A percentile compares a stretch with the other conserved stretches of the same genome.
Conservation (phyloP, 2,797 vertebrate genomes). For the Alectoris magna region DNA sequence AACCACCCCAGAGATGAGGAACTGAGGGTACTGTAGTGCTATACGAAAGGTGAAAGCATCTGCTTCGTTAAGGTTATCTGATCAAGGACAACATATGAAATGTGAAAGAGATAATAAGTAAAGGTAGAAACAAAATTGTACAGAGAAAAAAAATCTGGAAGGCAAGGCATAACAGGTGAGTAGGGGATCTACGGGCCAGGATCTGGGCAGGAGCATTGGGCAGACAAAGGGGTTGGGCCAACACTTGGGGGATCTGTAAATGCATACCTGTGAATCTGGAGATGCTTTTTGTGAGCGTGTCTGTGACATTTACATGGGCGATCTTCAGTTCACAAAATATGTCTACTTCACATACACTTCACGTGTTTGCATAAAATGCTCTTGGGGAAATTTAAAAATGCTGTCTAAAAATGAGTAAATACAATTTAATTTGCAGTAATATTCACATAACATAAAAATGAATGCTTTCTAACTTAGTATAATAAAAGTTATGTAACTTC, state of each 20-base stretch:
- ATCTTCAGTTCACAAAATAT: background rate
- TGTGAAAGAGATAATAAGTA: background rate
- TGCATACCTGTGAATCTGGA: too few relatives aligned
- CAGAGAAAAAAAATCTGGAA: background rate
- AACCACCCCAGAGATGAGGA: background rate
- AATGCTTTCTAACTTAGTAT: background rate
- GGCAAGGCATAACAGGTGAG: background rate
- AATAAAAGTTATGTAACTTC: background rate
- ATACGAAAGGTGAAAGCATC: background rate
- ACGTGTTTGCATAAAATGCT: background rate
- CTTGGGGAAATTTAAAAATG: background rate
- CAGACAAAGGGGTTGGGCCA: background rate
- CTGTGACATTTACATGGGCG: background rate
- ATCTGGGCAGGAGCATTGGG: too few relatives aligned
- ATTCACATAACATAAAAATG: rapidly evolving
- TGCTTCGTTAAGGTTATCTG: background rate
- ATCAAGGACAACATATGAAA: background rate
- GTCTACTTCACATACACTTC: background rate
- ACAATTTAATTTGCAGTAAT: background rate
- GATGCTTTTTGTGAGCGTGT: rapidly evolving
- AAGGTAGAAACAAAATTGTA: background rate
- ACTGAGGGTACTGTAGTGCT: background rate
- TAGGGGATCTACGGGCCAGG: rapidly evolving
- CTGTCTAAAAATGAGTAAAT: background rate
- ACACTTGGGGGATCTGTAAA: background rate